phyloP scores from a whole-genome alignment of 2,797 vertebrate species.

The Schizopygopsis malacanthus region DNA sequence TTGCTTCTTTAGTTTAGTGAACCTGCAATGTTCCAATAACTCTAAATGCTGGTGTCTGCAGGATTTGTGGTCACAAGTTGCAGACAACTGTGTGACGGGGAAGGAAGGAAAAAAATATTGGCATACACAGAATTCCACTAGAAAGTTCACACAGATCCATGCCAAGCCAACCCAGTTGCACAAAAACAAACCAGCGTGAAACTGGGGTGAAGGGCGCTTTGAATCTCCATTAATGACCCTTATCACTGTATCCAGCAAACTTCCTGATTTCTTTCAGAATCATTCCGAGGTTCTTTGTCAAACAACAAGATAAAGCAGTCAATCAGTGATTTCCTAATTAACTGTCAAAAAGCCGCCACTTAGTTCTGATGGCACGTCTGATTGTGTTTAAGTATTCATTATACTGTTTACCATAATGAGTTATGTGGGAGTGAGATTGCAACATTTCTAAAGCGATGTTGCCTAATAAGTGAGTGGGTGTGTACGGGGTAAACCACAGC shows the following conservation, averaged over 20 bases:
- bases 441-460: background rate
- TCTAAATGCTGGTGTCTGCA: slow-evolving; percentile 53
- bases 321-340: background rate
- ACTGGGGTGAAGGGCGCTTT: slow-evolving; percentile 32
- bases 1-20: slow-evolving; percentile 21
- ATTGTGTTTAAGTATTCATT: slow-evolving; percentile 16
- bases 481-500: slow-evolving; percentile 4
- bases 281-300: background rate
- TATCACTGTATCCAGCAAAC: slow-evolving; percentile 1
- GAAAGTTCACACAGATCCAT: slow-evolving; percentile 9
- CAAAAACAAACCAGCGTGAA: slow-evolving; percentile 46
- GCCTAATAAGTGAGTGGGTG: slow-evolving; percentile 11
- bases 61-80: slow-evolving; percentile 62
- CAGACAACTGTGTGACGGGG: slow-evolving; percentile 55
- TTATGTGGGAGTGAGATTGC: background rate
- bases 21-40: slow-evolving; percentile 59
- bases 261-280: background rate
- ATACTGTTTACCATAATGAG: slow-evolving; percentile 10
- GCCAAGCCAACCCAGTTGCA: slow-evolving; percentile 34
- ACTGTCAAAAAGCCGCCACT: background rate
- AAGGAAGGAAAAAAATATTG: background rate
- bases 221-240: slow-evolving; percentile 20
- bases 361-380: slow-evolving; percentile 16
- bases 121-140: slow-evolving; percentile 19
- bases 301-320: background rate